Percentiles rank a stretch among this genome's conserved stretches.
Evolutionary conservation across 2,113 vertebrate genomes (phyloP).

Genomic region (Setophaga coronata): DNA sequence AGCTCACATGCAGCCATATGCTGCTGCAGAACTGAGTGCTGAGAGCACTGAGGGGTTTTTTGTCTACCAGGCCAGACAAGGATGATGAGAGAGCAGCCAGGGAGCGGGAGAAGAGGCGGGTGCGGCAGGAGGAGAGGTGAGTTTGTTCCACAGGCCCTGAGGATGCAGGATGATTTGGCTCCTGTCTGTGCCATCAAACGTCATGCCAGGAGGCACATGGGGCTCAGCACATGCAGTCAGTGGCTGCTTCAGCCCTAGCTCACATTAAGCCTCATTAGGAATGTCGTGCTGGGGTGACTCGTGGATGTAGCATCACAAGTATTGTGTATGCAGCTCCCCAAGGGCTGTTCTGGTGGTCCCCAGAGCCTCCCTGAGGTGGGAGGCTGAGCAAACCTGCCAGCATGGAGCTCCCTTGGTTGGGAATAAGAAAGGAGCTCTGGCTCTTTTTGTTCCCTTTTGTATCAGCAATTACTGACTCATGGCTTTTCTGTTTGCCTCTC

Average conservation of each 20-base stretch:
- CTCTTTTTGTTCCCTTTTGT: neutral
- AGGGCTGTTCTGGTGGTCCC: neutral
- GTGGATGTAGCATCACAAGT: neutral
- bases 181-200: fast-evolving
- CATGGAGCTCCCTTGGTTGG: neutral
- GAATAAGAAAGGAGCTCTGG: neutral
- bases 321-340: fast-evolving
- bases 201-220: neutral
- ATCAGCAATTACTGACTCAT: neutral
- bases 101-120: slow-evolving; percentile 75
- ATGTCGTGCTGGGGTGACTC: fast-evolving
- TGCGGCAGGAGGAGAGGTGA: slow-evolving; percentile 90
- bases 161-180: neutral
- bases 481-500: neutral
- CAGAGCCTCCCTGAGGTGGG: neutral
- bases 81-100: slow-evolving; percentile 77
- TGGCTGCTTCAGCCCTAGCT: neutral
- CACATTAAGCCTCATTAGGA: neutral
- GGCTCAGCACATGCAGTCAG: neutral
- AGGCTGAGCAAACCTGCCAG: neutral
- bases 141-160: neutral
- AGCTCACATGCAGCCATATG: neutral
- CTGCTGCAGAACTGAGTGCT: neutral
- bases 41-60: neutral
- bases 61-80: slow-evolving; percentile 62